Evolutionary conservation across 2,113 vertebrate genomes (phyloP).

Genomic region (Muscicapa adusta): DNA sequence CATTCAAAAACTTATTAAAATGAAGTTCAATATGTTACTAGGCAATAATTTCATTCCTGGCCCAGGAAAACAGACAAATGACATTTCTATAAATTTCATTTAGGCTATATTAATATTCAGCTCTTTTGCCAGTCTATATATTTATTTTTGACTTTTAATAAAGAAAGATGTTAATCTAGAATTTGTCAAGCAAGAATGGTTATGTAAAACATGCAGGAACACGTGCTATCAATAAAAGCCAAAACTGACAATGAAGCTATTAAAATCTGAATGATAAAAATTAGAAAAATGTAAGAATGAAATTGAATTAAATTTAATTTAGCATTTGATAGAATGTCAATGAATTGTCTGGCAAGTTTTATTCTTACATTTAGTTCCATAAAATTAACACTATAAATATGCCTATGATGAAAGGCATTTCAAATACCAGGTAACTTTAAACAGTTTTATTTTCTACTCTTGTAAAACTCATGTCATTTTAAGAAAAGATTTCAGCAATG

Average conservation of each 20-base stretch:
- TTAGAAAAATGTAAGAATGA: neutral
- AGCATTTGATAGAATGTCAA: neutral
- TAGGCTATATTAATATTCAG: neutral
- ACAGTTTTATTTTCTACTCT: neutral
- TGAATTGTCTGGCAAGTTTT: neutral
- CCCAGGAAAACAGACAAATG: neutral
- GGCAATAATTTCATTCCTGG: neutral
- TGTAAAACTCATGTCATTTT: neutral
- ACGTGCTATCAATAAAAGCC: neutral
- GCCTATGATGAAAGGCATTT: neutral
- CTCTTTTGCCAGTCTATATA: neutral
- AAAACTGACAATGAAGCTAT: neutral
- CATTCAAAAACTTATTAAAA: neutral
- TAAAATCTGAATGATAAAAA: neutral
- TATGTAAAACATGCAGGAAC: neutral
- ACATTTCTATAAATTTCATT: neutral
- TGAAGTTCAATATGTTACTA: neutral
- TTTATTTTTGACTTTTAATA: neutral
- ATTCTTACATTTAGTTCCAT: neutral
- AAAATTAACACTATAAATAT: neutral
- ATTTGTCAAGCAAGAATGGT: neutral
- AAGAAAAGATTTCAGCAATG: neutral
- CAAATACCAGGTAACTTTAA: neutral
- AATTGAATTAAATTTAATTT: neutral
- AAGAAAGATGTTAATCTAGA: neutral